Base-by-base conservation (phyloP, 2,797 vertebrate species). In the Falco berigora region DNA sequence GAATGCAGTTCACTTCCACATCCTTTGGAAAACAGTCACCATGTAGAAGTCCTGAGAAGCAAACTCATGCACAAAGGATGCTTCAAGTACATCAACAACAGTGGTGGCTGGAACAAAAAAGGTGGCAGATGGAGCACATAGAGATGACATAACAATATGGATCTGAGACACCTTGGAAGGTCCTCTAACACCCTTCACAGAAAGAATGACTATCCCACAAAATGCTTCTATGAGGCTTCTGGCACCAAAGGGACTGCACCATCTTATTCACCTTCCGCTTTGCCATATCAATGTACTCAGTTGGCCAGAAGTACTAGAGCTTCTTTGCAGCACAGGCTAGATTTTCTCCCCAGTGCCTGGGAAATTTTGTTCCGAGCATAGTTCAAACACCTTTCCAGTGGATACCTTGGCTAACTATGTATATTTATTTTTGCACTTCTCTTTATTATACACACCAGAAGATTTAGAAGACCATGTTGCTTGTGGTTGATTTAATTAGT, bases 401-500 rank as follows among this genome's bases (percentile, higher is more conserved):
- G 12, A 44, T 88, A 61, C 18, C 80, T 83, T 25, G 5, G 3
- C 27, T 88, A 93, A 58, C 36, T n/a, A 40, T 44, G 18, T 44
- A 23, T 56, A 30, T 66, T 90, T 79, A 30, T 44, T 82, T 87
- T 87, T 85, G 12, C 4, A 20, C 8, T 83, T 91, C 44, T 72
- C 40, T 67, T 76, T 42, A 12, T 69, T 85, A 67, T 24, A 58
- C 19, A 61, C 17, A 63, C 12, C 10, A 78, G 40, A 96, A 92
- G n/a, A 55, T 87, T 86, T 85, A 76, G 76, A 76, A 56, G 28
- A 94, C 75, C 56, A 25, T 78, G 59, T 86, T 83, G 27, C n/a
- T 81, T 2, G 0, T 71, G 22, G 34, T 61, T 95, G 73, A 91
- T 92, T 96, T 94, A 96, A 97, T 95, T 92, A 88, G 64, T 86